Evolutionary conservation across 2,888 invertebrate species (phyloP).

Genomic region (Polylopha cassiicola): DNA sequence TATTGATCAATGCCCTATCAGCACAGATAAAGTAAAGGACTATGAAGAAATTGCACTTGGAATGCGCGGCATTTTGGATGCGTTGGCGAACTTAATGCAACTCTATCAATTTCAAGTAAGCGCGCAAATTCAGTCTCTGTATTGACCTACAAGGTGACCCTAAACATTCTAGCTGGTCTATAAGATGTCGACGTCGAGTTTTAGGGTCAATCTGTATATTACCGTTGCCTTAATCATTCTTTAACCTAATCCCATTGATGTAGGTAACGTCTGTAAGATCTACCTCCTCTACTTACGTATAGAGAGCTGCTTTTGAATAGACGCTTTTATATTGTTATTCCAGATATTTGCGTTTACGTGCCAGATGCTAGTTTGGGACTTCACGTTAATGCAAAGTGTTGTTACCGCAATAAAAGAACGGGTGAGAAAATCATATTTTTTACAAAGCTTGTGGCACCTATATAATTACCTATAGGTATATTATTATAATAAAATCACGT

Average conservation of each 20-base stretch:
- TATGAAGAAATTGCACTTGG: conserved; percentile 31
- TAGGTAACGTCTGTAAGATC: no score
- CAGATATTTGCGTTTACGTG: conserved; percentile 48
- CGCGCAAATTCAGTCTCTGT: no score
- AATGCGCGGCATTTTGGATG: conserved; percentile 37
- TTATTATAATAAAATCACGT: no score
- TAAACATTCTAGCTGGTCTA: no score
- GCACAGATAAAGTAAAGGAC: conserved; percentile 2
- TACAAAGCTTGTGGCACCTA: background rate
- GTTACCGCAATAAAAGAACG: conserved; percentile 42
- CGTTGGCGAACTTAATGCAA: conserved; percentile 38
- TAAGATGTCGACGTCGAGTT: no score
- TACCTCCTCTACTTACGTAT: background rate
- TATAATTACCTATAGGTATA: conserved; percentile 17
- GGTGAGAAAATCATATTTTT: conserved; percentile 29
- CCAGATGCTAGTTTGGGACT: conserved; percentile 41
- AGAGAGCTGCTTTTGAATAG: background rate
- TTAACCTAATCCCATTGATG: no score
- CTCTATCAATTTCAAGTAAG: conserved; percentile 46
- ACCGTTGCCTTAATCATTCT: no score
- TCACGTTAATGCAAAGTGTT: conserved; percentile 43
- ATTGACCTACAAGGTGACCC: no score
- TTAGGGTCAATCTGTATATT: no score
- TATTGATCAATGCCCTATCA: background rate
- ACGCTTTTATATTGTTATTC: conserved; percentile 17